These are phyloP conservation scores for Harpegnathos saltator DNA, from an alignment of 1,140 invertebrate genomes.

Conservation along the genomic window DNA sequence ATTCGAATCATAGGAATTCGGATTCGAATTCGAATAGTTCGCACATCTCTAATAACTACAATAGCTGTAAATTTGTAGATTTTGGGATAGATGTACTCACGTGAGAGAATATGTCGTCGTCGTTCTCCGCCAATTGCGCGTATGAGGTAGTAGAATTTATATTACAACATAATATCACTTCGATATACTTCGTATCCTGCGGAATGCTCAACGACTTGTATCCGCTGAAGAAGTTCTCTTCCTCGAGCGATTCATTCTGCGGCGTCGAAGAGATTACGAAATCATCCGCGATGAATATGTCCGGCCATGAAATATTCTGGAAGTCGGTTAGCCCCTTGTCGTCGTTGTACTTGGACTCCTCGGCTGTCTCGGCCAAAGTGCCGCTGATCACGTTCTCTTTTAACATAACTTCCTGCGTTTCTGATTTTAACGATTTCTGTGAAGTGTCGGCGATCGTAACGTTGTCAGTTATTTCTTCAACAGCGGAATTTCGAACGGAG, in stretches of 20 bases:
- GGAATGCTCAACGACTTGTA: constrained; percentile 59
- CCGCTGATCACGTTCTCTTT: constrained; percentile 43
- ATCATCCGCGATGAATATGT: not conserved
- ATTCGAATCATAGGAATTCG: no score
- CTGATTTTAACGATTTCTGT: not conserved
- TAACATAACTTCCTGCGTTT: not conserved
- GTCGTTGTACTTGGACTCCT: not conserved
- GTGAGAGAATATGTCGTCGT: constrained; percentile 20
- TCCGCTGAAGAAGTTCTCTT: constrained; percentile 22
- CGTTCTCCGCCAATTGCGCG: constrained; percentile 68
- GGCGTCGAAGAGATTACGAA: constrained; percentile 55
- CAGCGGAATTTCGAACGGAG: constrained; percentile 14
- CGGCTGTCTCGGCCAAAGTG: not conserved
- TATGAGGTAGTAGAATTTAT: constrained; percentile 31
- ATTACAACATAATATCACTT: constrained; percentile 66
- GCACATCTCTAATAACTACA: no score
- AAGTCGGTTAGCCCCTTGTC: not conserved
- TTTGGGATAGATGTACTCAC: constrained; percentile 25
- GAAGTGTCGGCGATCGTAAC: not conserved
- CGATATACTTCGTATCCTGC: constrained; percentile 51
- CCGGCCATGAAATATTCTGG: constrained; percentile 25
- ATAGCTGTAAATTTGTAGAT: not conserved
- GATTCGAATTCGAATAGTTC: no score
- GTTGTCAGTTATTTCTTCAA: constrained; percentile 20
- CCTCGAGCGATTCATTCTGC: not conserved